phyloP scores from a whole-genome alignment of 2,888 invertebrate genomes.

The Panorpa germanica region DNA sequence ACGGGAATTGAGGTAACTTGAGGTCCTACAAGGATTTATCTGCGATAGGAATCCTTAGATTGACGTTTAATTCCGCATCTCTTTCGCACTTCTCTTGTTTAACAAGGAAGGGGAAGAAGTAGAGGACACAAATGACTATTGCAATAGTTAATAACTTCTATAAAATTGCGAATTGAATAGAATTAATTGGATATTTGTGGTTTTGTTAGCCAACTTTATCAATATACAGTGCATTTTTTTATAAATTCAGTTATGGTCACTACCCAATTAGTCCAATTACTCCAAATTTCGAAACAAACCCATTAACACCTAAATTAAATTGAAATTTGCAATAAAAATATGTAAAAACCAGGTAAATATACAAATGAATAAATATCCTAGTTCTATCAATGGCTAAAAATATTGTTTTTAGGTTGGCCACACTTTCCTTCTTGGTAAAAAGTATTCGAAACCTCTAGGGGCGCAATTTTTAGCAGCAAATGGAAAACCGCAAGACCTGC shows the following conservation, averaged over 20 bases:
- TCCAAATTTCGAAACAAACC: slow-evolving; percentile 8
- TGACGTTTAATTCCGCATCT: too few species aligned
- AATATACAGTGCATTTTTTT: too few species aligned
- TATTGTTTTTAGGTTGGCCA: slow-evolving; percentile 49
- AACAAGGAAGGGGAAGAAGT: too few species aligned
- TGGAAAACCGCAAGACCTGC: slow-evolving; percentile 26
- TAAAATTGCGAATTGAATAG: too few species aligned
- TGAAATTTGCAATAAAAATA: too few species aligned
- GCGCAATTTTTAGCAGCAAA: slow-evolving; percentile 31
- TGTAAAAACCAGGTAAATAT: slow-evolving; percentile 3
- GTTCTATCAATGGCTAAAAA: background rate
- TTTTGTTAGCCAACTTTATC: too few species aligned
- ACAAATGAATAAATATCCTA: background rate
- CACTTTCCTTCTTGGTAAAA: slow-evolving; percentile 73
- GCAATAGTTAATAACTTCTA: too few species aligned
- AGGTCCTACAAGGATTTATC: too few species aligned
- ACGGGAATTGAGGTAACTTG: slow-evolving; percentile 45
- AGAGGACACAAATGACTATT: too few species aligned
- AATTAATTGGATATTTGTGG: too few species aligned
- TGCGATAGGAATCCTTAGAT: too few species aligned
- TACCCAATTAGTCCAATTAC: slow-evolving; percentile 3
- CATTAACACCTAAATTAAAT: slow-evolving; percentile 7
- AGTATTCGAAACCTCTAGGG: slow-evolving; percentile 58
- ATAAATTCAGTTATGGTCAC: background rate
- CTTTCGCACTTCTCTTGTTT: too few species aligned